Base-by-base conservation (phyloP, 1,140 invertebrate genomes). In the Hyles euphorbiae region DNA sequence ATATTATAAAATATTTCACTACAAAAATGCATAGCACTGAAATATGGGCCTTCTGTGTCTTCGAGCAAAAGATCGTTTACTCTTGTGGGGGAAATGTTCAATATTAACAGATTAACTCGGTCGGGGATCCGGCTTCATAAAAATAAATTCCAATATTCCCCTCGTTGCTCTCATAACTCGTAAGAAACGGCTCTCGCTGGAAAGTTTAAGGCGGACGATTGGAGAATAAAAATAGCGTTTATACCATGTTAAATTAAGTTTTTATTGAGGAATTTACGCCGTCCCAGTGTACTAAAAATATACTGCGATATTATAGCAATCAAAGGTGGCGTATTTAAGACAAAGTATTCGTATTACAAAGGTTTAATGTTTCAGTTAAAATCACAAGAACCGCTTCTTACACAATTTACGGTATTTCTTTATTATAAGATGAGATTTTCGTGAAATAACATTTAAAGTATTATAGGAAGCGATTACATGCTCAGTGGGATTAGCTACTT, bases 41-140 rank as follows among this genome's bases (percentile, higher is more conserved):
- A 40, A 40, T 40, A 40, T 40, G 36, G 36, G 2, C 8, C 4
- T 40, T 40, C 8, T 40, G 36, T 8, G 36, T 10, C 58, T 56
- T 53, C 48, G 34, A 46, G 48, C 45, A 12, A 12, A 49, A 47
- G 59, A 63, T 70, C 68, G 67, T 72, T 75, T 66, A 73, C 64
- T 72, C 65, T 68, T 70, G 68, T 68, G 67, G 68, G 63, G 67
- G 69, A 73, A 78, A 78, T 76, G 72, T 77, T 75, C 76, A 81
- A 83, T 81, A 81, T 81, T 81, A 81, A 78, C 78, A 81, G 78
- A 83, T 83, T 81, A 79, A 76, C 78, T 81, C 78, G 67, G 72
- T 73, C 66, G 70, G 74, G 71, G 73, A 63, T 70, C 69, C 48
- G 43, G 76, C 76, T 83, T 77, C 74, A 81, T 80, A 80, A 78